phyloP scores from a whole-genome alignment of 1,140 invertebrate genomes.

The Drosophila nikananu region DNA sequence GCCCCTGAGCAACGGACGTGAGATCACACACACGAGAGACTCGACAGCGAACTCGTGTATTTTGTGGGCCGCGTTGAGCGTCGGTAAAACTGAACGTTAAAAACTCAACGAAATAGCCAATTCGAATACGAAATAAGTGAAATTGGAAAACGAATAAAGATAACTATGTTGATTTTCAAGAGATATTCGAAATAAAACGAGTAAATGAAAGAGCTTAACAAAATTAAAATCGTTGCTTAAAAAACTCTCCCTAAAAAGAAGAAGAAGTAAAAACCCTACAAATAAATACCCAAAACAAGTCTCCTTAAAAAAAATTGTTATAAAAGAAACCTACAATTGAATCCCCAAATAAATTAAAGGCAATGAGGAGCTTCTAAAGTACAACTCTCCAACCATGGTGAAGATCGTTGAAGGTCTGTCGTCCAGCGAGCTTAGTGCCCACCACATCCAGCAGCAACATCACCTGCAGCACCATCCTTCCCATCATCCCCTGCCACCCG shows the following conservation, averaged over 20 bases:
- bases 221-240: no score
- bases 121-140: slow-evolving; percentile 28
- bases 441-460: slow-evolving; percentile 40
- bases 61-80: slow-evolving; percentile 39
- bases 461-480: slow-evolving; percentile 43
- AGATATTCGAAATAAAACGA: neutral
- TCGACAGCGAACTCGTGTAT: slow-evolving; percentile 27
- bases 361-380: slow-evolving; percentile 12
- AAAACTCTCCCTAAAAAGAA: neutral
- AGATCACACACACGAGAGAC: slow-evolving; percentile 40
- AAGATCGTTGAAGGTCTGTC: slow-evolving; percentile 71
- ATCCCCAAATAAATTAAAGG: neutral
- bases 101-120: slow-evolving; percentile 31
- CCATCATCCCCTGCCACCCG: slow-evolving; percentile 25
- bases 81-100: slow-evolving; percentile 39
- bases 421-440: slow-evolving; percentile 53
- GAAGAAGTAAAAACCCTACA: neutral
- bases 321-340: neutral
- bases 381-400: slow-evolving; percentile 60
- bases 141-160: neutral
- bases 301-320: neutral
- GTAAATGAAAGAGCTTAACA: neutral
- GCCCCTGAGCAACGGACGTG: slow-evolving; percentile 76
- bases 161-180: neutral
- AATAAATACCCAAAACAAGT: neutral